Base-by-base conservation (phyloP, 23 tunicate genomes). In the Halocynthia roretzi region DNA sequence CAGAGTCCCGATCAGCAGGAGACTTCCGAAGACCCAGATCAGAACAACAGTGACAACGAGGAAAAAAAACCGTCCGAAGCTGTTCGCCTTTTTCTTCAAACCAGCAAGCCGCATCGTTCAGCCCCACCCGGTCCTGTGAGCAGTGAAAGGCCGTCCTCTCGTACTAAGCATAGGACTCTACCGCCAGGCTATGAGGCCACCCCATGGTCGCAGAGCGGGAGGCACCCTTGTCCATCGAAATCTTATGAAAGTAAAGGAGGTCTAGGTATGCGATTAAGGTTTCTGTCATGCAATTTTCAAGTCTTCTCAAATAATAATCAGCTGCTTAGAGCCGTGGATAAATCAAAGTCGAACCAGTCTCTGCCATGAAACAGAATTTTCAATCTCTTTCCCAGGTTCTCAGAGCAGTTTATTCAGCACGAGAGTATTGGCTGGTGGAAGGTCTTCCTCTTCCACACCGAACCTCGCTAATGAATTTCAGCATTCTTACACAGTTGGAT, bases 331-430 rank as follows among this genome's bases (percentile, higher is more conserved):
- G 44, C 44, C 1, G 1, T 31, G 44, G 44, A 31, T 31, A 31
- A n/a, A n/a, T n/a, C n/a, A n/a, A 31, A 31, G 44, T 31, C 4
- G 44, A 31, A 31, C 4, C 4, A 31, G 44, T 31, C 44, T 31
- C 4, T 31, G 1, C 44, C 44, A 31, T 31, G 4, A 31, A 31
- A 31, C n/a, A 18, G n/a, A 15, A 60, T 60, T 60, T 15, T 21
- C n/a, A 18, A 18, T 15, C 72, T 18, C 1, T 18, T 71, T 76
- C 6, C 6, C 85, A 92, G 98, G 98, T 58, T 92, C 98, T 8
- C 85, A 83, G 51, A 86, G 92, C 82, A 82, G 84, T 60, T 69
- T 92, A 54, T 92, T 92, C 80, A 92, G 98, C 73, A 82, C 90
- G 19, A 77, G 87, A 67, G 93, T 92, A 17, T 62, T 92, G 44